Evolutionary conservation across 2,888 invertebrate species (phyloP).

Genomic region (Ischnura elegans): DNA sequence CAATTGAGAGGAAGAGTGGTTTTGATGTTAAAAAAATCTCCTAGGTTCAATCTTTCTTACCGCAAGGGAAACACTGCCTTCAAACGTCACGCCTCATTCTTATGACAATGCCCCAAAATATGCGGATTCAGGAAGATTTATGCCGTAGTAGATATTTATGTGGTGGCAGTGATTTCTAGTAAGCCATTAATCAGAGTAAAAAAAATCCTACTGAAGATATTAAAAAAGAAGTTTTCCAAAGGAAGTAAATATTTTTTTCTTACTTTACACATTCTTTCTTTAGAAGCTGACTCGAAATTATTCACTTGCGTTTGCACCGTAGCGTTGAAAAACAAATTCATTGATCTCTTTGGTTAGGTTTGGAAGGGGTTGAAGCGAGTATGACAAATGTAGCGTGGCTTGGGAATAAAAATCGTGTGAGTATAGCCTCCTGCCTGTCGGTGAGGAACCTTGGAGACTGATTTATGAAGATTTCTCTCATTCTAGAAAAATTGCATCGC

Average conservation of each 20-base stretch:
- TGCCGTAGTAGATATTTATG: no score
- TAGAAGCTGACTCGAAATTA: background rate
- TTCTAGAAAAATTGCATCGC: background rate
- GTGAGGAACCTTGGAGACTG: background rate
- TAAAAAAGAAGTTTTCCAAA: no score
- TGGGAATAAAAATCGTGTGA: background rate
- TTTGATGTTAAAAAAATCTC: no score
- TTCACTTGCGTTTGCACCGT: background rate
- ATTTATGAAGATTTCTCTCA: background rate
- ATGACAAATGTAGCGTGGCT: background rate
- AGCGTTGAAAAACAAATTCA: slow-evolving; percentile 14
- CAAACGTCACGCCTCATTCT: no score
- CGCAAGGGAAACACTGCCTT: no score
- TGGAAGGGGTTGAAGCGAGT: background rate
- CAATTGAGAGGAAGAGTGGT: no score
- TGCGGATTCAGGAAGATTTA: no score
- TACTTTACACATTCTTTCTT: background rate
- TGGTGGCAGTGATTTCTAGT: no score
- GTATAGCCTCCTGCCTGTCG: background rate
- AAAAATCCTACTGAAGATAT: no score
- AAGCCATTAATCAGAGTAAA: no score
- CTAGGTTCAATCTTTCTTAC: no score
- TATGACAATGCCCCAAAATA: no score
- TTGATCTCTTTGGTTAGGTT: background rate
- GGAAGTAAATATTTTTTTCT: background rate